These are phyloP conservation scores for Rallus limicola DNA, from an alignment of 2,113 vertebrate species.

Conservation along the genomic window DNA sequence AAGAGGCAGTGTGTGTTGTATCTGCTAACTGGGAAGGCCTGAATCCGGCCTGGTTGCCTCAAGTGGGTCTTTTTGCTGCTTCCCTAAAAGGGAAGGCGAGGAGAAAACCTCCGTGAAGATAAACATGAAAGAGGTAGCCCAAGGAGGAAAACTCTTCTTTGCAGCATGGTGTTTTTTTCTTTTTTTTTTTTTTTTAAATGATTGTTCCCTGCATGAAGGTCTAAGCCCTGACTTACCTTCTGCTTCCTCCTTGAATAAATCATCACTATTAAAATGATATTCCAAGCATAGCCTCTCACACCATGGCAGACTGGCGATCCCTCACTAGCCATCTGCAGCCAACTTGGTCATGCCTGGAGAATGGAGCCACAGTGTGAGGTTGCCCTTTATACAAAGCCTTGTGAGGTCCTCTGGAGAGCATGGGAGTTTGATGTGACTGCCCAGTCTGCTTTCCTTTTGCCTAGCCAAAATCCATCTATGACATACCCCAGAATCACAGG, in stretches of 20 bases:
- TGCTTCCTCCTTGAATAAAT: neutral
- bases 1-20: neutral
- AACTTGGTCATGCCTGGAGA: rapidly evolving
- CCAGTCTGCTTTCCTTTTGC: neutral
- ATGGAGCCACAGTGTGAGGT: neutral
- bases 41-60: neutral
- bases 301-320: neutral
- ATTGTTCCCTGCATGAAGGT: neutral
- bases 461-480: neutral
- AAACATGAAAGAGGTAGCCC: neutral
- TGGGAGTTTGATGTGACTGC: neutral
- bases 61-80: neutral
- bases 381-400: neutral
- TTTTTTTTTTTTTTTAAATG: neutral
- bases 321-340: neutral
- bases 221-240: neutral
- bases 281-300: neutral
- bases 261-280: neutral
- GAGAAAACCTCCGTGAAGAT: neutral
- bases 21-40: neutral
- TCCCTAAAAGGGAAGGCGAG: neutral
- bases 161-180: neutral
- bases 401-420: neutral
- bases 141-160: neutral
- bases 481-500: neutral